Base-by-base conservation (phyloP, 1,140 invertebrate species). In the Zaprionus davidi region DNA sequence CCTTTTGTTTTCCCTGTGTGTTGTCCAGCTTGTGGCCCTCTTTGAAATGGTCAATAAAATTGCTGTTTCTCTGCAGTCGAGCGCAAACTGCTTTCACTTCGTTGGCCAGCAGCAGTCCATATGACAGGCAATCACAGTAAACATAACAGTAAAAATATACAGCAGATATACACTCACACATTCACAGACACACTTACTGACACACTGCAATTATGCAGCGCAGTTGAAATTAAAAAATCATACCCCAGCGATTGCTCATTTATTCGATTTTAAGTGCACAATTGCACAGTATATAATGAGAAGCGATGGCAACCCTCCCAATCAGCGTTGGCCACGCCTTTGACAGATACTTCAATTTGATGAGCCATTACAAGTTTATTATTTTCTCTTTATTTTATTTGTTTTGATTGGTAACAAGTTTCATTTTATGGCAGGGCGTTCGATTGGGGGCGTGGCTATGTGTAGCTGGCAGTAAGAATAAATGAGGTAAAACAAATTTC, bases 41-140 rank as follows among this genome's bases (percentile, higher is more conserved):
- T 71, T 53, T 53, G 46, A 71, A 76, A 76, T 80, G 77, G 72
- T 80, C 86, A 90, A 90, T 90, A 85, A 90, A 82, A 53, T 79
- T 90, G 85, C 56, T 74, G 70, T 63, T 67, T 70, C 17, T 66
- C 49, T 22, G 62, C 72, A 78, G 60, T 75, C 72, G 44, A 78
- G 72, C 76, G 72, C 17, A 67, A 78, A 78, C 49, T 75, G 71
- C 71, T 78, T 66, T 69, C 66, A 73, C 71, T 74, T 78, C 55
- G 64, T 41, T 22, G 31, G 62, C 11, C 62, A 51, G 20, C 46
- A 22, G 26, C 44, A 53, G 26, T 17, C 78, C 73, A 68, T 76
- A 69, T 75, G 76, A 76, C 78, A 75, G 70, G 76, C 81, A 75
- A 76, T 90, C 67, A 81, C 68, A 72, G 84, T 84, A 74, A 73